A percentile compares a stretch with the other conserved stretches of the same genome.
Evolutionary conservation across 2,797 vertebrate genomes (phyloP).

Genomic region (Amniataba percoides): DNA sequence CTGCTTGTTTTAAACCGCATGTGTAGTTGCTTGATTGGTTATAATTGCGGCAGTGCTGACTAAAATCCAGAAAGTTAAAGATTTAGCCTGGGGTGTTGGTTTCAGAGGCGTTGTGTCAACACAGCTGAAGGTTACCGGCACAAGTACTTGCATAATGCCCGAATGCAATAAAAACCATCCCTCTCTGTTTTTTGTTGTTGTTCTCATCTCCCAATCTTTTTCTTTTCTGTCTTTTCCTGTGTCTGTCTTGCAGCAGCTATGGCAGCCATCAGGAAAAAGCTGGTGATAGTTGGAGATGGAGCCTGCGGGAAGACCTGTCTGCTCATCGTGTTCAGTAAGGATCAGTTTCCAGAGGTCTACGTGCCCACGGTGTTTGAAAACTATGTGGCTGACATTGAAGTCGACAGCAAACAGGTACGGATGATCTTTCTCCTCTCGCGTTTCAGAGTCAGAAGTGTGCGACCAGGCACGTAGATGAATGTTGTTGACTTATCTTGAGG

Average conservation of each 20-base stretch:
- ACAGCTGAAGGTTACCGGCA: constrained; percentile 60
- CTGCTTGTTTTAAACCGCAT: neutral
- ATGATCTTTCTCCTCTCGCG: neutral
- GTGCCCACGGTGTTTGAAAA: constrained; percentile 93
- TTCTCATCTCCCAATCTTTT: constrained; percentile 19
- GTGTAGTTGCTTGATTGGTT: neutral
- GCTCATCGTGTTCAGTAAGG: constrained; percentile 92
- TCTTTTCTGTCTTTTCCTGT: constrained; percentile 12
- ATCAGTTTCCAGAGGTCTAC: constrained; percentile 92
- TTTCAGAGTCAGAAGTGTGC: neutral
- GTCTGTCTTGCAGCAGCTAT: constrained; percentile 76
- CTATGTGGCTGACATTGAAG: constrained; percentile 92
- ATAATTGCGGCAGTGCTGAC: constrained; percentile 1
- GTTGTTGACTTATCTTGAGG: neutral
- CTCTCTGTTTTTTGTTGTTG: neutral
- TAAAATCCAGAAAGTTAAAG: constrained; percentile 4
- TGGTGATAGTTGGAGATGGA: constrained; percentile 92
- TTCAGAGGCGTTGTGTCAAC: constrained; percentile 62
- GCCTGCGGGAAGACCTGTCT: constrained; percentile 93
- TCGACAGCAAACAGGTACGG: constrained; percentile 90
- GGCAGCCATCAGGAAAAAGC: constrained; percentile 91
- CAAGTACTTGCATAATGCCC: constrained; percentile 43
- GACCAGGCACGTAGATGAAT: no score
- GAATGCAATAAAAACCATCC: constrained; percentile 12
- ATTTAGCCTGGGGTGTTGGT: constrained; percentile 55